Evolutionary conservation across 1,140 invertebrate genomes (phyloP).

Genomic region (Drosophila pallidifrons): DNA sequence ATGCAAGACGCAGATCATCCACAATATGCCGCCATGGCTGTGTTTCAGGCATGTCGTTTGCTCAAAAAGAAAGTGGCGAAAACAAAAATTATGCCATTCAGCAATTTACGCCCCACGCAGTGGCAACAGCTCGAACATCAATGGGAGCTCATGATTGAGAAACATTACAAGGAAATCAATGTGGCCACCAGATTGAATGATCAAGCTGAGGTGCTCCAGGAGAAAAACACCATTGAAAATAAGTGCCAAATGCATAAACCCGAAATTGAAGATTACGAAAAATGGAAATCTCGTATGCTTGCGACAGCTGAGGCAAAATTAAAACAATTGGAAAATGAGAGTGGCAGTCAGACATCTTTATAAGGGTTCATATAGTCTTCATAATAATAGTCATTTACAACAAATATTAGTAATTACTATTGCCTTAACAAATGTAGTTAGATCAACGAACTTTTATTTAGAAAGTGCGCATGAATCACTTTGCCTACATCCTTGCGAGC

Average conservation of each 20-base stretch:
- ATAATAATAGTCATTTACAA: neutral
- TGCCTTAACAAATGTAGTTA: neutral
- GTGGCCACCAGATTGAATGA: constrained; percentile 35
- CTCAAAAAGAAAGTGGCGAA: constrained; percentile 82
- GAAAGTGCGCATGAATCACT: neutral
- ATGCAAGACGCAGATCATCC: constrained; percentile 79
- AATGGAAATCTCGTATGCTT: constrained; percentile 77
- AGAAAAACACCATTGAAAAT: constrained; percentile 13
- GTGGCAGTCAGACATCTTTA: neutral
- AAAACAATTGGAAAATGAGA: constrained; percentile 29
- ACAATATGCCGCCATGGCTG: constrained; percentile 85
- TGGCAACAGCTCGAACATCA: constrained; percentile 83
- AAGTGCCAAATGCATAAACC: constrained; percentile 18
- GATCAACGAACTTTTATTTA: neutral
- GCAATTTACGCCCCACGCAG: constrained; percentile 83
- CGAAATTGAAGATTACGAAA: constrained; percentile 74
- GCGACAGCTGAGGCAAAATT: constrained; percentile 61
- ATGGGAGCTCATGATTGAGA: constrained; percentile 82
- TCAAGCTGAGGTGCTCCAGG: constrained; percentile 48
- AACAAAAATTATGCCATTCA: constrained; percentile 77
- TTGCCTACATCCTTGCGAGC: neutral
- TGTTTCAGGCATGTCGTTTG: constrained; percentile 84
- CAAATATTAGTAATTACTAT: too few species aligned
- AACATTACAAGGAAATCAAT: constrained; percentile 60
- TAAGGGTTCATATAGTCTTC: neutral